Evolutionary conservation across 1,140 invertebrate species (phyloP).

Genomic region (Drosophila tani): DNA sequence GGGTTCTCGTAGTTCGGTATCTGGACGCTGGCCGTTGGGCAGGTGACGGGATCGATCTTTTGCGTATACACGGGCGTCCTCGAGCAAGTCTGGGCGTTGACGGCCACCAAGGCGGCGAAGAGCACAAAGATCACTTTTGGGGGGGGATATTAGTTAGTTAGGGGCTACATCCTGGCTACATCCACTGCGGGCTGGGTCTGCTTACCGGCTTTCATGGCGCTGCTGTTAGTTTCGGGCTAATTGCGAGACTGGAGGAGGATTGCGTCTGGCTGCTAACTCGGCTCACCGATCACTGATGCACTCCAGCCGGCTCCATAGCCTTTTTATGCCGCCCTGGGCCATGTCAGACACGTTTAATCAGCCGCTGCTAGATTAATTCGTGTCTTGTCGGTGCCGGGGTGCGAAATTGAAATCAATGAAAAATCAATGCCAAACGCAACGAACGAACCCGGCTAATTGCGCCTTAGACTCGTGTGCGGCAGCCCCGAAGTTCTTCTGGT

Average conservation of each 20-base stretch:
- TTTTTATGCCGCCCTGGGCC: constrained; percentile 56
- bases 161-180: constrained; percentile 19
- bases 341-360: constrained; percentile 67
- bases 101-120: constrained; percentile 52
- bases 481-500: constrained; percentile 23
- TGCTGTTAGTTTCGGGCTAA: constrained; percentile 23
- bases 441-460: constrained; percentile 46
- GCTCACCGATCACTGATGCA: constrained; percentile 64
- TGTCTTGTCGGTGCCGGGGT: constrained; percentile 45
- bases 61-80: constrained; percentile 31
- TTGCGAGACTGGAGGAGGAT: constrained; percentile 19
- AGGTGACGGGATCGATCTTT: constrained; percentile 24
- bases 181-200: constrained; percentile 7
- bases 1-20: constrained; percentile 61
- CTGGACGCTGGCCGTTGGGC: constrained; percentile 13
- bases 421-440: constrained; percentile 36
- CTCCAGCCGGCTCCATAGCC: constrained; percentile 28
- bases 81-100: constrained; percentile 29
- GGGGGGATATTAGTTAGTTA: background rate
- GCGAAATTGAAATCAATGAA: constrained; percentile 57
- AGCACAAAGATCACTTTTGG: constrained; percentile 53
- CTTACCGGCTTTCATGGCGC: constrained; percentile 72
- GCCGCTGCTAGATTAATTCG: constrained; percentile 69
- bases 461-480: constrained; percentile 27
- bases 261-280: constrained; percentile 55